These are phyloP conservation scores for Bufo gargarizans DNA, from an alignment of 2,113 vertebrate genomes.

Conservation along the genomic window DNA sequence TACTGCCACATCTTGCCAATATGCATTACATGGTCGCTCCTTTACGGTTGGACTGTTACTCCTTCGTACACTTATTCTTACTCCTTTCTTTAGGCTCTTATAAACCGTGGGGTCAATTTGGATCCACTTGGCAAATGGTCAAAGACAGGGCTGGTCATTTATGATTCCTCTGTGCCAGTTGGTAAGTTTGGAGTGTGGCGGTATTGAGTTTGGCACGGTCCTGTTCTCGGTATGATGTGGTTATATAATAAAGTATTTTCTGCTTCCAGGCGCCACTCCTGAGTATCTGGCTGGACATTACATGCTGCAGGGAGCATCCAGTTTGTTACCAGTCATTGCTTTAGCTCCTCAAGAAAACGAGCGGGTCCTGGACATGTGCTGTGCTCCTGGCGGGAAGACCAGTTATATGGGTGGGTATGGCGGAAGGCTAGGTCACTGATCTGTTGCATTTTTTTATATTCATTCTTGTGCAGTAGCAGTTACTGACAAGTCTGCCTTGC, in stretches of 20 bases:
- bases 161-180: conserved; percentile 92
- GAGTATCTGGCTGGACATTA: conserved; percentile 97
- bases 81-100: conserved; percentile 80
- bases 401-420: conserved; percentile 87
- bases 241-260: neutral
- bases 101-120: conserved; percentile 95
- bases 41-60: too few species aligned
- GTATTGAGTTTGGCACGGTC: neutral
- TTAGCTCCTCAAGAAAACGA: conserved; percentile 96
- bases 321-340: conserved; percentile 94
- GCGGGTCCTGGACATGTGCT: conserved; percentile 92
- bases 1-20: neutral
- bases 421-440: neutral
- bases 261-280: conserved; percentile 86
- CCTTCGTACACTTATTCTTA: neutral
- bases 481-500: neutral
- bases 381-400: conserved; percentile 95
- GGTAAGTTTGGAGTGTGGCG: conserved; percentile 72
- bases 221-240: neutral
- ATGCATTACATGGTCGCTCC: too few species aligned
- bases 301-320: conserved; percentile 96
- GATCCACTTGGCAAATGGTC: conserved; percentile 97
- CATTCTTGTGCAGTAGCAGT: neutral
- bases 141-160: conserved; percentile 93
- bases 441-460: neutral